Conservation (phyloP, 2,113 vertebrate species). For the Lepus timidus region DNA sequence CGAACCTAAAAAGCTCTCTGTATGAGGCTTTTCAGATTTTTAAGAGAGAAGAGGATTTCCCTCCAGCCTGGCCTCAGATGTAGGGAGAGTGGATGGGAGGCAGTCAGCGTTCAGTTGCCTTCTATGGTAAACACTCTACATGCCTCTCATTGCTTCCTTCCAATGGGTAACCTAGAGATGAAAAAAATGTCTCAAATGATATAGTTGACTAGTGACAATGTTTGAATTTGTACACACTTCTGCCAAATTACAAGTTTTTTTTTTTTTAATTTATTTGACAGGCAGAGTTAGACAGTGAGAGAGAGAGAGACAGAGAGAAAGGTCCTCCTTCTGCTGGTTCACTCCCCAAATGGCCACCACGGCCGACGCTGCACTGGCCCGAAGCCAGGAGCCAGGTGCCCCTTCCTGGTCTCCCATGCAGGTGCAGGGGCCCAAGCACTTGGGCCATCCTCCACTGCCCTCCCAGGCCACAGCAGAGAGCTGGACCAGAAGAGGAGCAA, state of each 20-base stretch:
- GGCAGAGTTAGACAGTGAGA: no score
- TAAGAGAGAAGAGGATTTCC: neutral
- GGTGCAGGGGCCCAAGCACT: no score
- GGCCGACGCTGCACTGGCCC: no score
- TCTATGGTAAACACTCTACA: neutral
- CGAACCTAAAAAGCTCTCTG: slow-evolving; percentile 67
- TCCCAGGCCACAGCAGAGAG: no score
- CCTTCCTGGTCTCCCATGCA: no score
- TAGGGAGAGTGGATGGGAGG: neutral
- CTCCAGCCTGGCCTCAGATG: neutral
- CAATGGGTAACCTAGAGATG: neutral
- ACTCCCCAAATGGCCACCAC: no score
- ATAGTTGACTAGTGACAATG: slow-evolving; percentile 13
- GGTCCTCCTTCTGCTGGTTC: no score
- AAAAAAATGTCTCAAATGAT: neutral
- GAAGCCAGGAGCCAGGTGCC: no score
- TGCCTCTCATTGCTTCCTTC: neutral
- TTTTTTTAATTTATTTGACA: neutral
- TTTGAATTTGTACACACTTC: neutral
- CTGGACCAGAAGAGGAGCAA: no score
- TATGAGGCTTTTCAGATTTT: slow-evolving; percentile 47
- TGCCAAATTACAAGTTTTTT: slow-evolving; percentile 15
- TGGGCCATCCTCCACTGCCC: no score
- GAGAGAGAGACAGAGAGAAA: no score
- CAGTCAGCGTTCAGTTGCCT: neutral